These are phyloP conservation scores for Falco concolor DNA, from an alignment of 2,797 vertebrate species.

Conservation along the genomic window DNA sequence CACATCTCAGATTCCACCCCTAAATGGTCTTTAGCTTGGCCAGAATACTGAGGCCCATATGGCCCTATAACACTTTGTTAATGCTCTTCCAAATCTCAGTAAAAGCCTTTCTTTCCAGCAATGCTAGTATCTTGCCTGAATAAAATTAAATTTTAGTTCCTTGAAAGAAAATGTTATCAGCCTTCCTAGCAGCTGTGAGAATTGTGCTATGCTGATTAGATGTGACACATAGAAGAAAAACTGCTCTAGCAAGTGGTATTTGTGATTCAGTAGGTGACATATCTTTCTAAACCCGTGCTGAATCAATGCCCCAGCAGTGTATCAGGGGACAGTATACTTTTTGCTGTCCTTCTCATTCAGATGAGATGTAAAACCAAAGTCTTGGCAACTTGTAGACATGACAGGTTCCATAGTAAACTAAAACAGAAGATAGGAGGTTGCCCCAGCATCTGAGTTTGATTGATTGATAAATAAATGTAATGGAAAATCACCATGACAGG, in stretches of 20 bases:
- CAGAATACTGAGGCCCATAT: slow-evolving; percentile 18
- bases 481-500: not conserved
- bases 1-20: not conserved
- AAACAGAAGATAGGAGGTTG: not conserved
- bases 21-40: slow-evolving; percentile 32
- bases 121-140: slow-evolving; percentile 24
- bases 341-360: not conserved
- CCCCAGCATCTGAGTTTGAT: not conserved
- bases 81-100: slow-evolving; percentile 38
- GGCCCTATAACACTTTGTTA: slow-evolving; percentile 25
- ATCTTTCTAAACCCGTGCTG: not conserved
- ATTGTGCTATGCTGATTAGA: slow-evolving; percentile 52
- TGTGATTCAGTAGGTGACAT: slow-evolving; percentile 44
- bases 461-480: not conserved
- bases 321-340: not conserved
- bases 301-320: not conserved
- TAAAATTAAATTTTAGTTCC: slow-evolving; percentile 61
- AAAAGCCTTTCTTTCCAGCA: slow-evolving; percentile 43
- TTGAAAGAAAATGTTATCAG: slow-evolving; percentile 63
- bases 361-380: not conserved
- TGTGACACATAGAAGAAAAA: slow-evolving; percentile 44
- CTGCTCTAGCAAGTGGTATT: slow-evolving; percentile 41
- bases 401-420: not conserved
- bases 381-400: not conserved
- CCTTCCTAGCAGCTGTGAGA: slow-evolving; percentile 45